Percentiles rank a stretch among this genome's conserved stretches.
phyloP scores from a whole-genome alignment of 2,888 invertebrate species.

The Lapara coniferarum region DNA sequence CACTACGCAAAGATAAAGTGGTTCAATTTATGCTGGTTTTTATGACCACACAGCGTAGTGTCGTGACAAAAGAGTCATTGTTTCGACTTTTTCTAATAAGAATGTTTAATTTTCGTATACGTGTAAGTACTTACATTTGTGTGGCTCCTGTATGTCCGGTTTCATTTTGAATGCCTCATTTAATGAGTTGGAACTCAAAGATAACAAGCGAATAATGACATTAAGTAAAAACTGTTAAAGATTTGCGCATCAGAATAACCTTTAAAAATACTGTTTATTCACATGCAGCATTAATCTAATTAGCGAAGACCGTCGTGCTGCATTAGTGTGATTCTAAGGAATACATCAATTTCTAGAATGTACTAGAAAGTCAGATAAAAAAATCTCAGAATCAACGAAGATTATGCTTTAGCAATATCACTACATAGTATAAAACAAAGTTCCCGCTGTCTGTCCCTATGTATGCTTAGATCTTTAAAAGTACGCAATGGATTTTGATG shows the following conservation, averaged over 20 bases:
- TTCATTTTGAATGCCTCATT: neutral
- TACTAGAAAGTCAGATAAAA: too few relatives aligned
- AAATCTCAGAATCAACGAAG: too few relatives aligned
- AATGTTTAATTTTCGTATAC: constrained; percentile 39
- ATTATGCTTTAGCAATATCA: too few relatives aligned
- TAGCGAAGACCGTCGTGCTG: too few relatives aligned
- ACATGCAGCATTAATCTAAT: neutral
- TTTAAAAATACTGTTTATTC: neutral
- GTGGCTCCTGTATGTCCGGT: constrained; percentile 11
- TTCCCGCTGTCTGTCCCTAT: too few relatives aligned
- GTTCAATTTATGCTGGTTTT: constrained; percentile 44
- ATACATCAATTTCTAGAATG: too few relatives aligned
- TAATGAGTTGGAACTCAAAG: neutral
- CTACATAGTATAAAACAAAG: too few relatives aligned
- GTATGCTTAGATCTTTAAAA: too few relatives aligned
- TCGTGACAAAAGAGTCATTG: constrained; percentile 56
- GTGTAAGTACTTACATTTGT: constrained; percentile 27
- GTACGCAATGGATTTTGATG: too few relatives aligned
- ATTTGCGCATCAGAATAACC: neutral
- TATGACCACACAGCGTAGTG: constrained; percentile 61
- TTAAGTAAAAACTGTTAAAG: neutral
- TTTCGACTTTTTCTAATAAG: constrained; percentile 36
- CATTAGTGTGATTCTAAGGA: too few relatives aligned
- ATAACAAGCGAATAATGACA: neutral
- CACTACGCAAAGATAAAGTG: constrained; percentile 33